phyloP scores from a whole-genome alignment of 2,797 vertebrate species.

The Crenuchus spilurus region DNA sequence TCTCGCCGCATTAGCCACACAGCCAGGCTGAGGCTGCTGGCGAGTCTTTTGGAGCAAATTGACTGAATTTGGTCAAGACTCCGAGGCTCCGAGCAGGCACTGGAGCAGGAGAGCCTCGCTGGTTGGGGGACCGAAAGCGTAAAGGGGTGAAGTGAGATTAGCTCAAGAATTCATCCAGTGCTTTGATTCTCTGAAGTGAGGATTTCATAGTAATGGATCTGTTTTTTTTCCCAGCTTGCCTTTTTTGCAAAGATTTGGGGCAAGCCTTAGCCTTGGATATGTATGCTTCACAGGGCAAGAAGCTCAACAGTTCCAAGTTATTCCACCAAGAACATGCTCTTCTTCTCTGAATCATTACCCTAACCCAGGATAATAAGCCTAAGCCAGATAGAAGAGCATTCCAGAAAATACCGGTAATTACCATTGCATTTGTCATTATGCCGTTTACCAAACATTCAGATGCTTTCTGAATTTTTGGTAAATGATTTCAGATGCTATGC shows the following conservation, averaged over 20 bases:
- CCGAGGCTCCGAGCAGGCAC: constrained; percentile 34
- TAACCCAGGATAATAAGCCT: too few relatives aligned
- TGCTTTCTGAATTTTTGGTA: too few relatives aligned
- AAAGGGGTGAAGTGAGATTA: constrained; percentile 50
- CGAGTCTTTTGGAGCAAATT: constrained; percentile 28
- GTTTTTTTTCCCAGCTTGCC: constrained; percentile 22
- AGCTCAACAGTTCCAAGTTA: constrained; percentile 8
- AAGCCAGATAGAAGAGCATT: too few relatives aligned
- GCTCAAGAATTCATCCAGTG: constrained; percentile 40
- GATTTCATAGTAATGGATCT: constrained; percentile 40
- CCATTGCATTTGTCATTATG: too few relatives aligned
- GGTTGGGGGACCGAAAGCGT: neutral
- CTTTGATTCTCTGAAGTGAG: constrained; percentile 47
- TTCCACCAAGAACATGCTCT: constrained; percentile 5
- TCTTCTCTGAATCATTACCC: neutral
- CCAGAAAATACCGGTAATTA: too few relatives aligned
- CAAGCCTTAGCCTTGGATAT: constrained; percentile 10
- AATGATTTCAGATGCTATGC: too few relatives aligned
- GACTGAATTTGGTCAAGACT: constrained; percentile 47
- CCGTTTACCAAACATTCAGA: too few relatives aligned
- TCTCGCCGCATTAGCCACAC: constrained; percentile 34
- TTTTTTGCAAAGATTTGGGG: constrained; percentile 27
- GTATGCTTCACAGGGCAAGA: neutral
- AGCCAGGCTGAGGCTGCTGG: constrained; percentile 11
- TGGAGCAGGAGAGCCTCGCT: constrained; percentile 27